Conservation (phyloP, 2,888 invertebrate species). For the Diarsia rubi region DNA sequence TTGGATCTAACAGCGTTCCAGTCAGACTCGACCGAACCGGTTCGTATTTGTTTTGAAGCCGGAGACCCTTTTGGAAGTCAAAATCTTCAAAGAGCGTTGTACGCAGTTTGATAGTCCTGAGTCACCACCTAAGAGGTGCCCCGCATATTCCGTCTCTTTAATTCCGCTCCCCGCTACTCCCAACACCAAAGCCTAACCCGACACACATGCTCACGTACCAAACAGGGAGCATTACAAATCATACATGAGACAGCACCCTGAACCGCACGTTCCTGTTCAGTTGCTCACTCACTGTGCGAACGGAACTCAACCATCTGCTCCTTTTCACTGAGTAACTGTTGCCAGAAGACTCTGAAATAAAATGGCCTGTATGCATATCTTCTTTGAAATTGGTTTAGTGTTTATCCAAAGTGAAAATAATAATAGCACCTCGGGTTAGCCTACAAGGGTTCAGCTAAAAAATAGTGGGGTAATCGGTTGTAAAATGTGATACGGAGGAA, state of each 20-base stretch:
- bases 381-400: neutral
- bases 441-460: no score
- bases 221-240: slow-evolving; percentile 88
- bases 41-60: neutral
- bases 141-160: neutral
- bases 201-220: slow-evolving; percentile 79
- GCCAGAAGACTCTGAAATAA: neutral
- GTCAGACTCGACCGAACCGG: neutral
- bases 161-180: slow-evolving; percentile 37
- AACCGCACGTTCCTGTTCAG: slow-evolving; percentile 60
- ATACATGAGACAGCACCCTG: slow-evolving; percentile 79
- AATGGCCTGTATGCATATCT: neutral
- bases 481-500: no score
- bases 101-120: neutral
- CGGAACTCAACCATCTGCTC: slow-evolving; percentile 43
- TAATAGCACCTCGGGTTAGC: neutral
- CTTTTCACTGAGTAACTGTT: slow-evolving; percentile 38
- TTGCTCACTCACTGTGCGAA: slow-evolving; percentile 64
- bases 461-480: no score
- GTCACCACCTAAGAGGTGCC: neutral
- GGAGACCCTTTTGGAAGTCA: neutral
- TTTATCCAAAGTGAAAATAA: neutral
- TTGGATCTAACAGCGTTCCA: neutral
- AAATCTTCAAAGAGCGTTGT: neutral
- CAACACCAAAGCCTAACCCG: slow-evolving; percentile 49